phyloP scores from a whole-genome alignment of 2,113 vertebrate species.

The Centropus unirufus region DNA sequence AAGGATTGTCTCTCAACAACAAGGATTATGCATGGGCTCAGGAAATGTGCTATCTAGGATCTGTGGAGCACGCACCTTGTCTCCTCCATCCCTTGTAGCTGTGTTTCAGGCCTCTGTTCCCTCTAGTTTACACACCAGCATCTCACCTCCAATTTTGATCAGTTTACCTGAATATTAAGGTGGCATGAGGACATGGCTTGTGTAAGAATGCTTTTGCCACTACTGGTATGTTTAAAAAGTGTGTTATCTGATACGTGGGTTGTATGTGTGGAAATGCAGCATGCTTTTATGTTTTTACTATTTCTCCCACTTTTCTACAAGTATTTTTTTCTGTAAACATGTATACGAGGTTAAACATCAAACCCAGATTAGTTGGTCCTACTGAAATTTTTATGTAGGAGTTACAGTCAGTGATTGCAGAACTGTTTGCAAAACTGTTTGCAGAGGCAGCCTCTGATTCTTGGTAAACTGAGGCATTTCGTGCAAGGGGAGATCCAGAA shows the following conservation, averaged over 20 bases:
- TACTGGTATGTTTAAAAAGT: background rate
- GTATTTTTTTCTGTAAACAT: background rate
- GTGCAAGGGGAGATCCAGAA: background rate
- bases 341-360: background rate
- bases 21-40: background rate
- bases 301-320: background rate
- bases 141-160: background rate
- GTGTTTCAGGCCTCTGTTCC: background rate
- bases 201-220: background rate
- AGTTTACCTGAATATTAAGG: background rate
- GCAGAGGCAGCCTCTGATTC: background rate
- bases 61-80: background rate
- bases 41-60: background rate
- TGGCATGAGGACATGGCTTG: background rate
- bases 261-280: background rate
- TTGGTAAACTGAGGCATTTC: background rate
- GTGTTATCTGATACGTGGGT: background rate
- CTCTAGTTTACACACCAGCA: background rate
- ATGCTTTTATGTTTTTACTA: background rate
- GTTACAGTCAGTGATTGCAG: background rate
- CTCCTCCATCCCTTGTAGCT: background rate
- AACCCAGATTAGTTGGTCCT: background rate
- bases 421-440: background rate
- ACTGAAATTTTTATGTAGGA: background rate
- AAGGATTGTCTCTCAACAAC: background rate